Base-by-base conservation (phyloP, 2,888 invertebrate genomes). In the Capitulum mitella region DNA sequence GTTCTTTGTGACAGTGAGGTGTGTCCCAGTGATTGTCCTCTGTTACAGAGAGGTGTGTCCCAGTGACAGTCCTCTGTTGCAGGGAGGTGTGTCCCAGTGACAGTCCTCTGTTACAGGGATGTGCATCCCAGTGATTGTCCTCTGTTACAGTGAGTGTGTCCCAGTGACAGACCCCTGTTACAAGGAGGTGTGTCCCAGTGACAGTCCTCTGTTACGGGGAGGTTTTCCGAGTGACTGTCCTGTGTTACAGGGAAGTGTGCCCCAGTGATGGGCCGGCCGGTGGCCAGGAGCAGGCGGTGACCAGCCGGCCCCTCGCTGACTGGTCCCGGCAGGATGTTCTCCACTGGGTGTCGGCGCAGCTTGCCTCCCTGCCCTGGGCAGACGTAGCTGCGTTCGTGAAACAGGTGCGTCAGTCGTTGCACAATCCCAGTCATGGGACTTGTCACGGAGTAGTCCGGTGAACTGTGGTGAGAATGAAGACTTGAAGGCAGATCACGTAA, bases 161-260 rank as follows among this genome's bases (percentile, higher is more conserved):
- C 32, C 32, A 64, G 19, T 3, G 64, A 64, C 34, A 5, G 1
- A 22, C 10, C 58, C n/a, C n/a, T 54, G 26, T 54, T 26, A 26
- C 54, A 54, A 26, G 54, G 54, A 54, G 26, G 54, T 54, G 26
- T 54, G 54, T 26, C 26, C 54, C 54, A 54, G 54, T 26, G 54
- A 54, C 19, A 26, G 54, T 26, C 54, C 54, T 26, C 54, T 1
- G 54, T n/a, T n/a, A n/a, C n/a, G n/a, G n/a, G n/a, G n/a, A n/a
- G n/a, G n/a, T n/a, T n/a, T n/a, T n/a, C n/a, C n/a, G n/a, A n/a
- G n/a, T n/a, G n/a, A n/a, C n/a, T n/a, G n/a, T n/a, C n/a, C n/a
- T n/a, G n/a, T n/a, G n/a, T n/a, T n/a, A 2, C 64, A 64, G 64
- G 64, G 64, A 64, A 34, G 64, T 64, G 34, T 64, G 64, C 34